A percentile compares a stretch with the other conserved stretches of the same genome.
phyloP scores from a whole-genome alignment of 2,113 vertebrate genomes.

The Lophochroa leadbeateri region DNA sequence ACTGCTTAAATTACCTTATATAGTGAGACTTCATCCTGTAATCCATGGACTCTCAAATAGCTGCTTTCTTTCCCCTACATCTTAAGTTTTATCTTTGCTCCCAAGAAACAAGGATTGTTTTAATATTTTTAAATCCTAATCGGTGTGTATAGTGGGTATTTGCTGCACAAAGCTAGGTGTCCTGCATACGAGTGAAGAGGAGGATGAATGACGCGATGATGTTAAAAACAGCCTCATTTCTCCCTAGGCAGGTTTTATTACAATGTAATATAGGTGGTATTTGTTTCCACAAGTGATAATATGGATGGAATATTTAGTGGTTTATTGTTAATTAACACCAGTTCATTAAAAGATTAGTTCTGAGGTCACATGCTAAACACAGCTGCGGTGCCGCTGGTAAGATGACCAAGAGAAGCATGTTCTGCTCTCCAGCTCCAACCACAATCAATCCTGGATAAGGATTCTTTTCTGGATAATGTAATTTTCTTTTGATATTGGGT shows the following conservation, averaged over 20 bases:
- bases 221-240: not conserved
- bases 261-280: not conserved
- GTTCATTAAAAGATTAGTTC: not conserved
- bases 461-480: not conserved
- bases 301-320: not conserved
- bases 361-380: not conserved
- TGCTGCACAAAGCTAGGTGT: not conserved
- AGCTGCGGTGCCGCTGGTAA: accelerated
- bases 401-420: not conserved
- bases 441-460: not conserved
- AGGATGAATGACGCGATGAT: not conserved
- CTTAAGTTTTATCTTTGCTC: not conserved
- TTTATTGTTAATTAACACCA: not conserved
- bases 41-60: not conserved
- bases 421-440: not conserved
- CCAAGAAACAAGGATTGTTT: not conserved
- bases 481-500: not conserved
- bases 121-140: not conserved
- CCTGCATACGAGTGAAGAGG: not conserved
- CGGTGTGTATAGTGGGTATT: not conserved
- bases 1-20: not conserved
- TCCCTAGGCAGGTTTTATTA: not conserved
- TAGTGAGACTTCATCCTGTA: not conserved
- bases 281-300: not conserved
- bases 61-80: not conserved